phyloP scores from a whole-genome alignment of 2,797 vertebrate genomes.

The Triplophysa yarkandensis region DNA sequence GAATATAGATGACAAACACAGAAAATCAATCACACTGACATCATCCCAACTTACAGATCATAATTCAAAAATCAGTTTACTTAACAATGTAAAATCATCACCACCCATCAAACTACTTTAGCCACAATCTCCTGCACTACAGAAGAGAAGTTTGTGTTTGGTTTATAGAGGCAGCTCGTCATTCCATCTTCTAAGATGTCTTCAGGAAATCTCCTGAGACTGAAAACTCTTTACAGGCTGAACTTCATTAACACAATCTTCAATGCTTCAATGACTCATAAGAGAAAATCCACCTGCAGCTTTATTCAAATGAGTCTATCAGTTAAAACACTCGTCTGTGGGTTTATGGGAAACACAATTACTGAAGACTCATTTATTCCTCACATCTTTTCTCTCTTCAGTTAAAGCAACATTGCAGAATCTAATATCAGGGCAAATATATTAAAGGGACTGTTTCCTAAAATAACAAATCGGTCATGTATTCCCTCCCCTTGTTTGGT shows the following conservation, averaged over 20 bases:
- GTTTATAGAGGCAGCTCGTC: not conserved
- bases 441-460: no score
- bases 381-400: not conserved
- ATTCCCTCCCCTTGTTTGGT: no score
- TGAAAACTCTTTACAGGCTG: not conserved
- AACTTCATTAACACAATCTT: conserved; percentile 21
- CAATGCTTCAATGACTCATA: not conserved
- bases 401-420: no score
- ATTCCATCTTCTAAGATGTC: not conserved
- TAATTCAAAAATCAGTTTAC: not conserved
- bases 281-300: conserved; percentile 11
- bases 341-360: conserved; percentile 27
- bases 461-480: no score
- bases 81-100: no score
- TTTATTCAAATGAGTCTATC: conserved; percentile 23
- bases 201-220: not conserved
- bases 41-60: not conserved
- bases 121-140: not conserved
- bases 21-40: not conserved
- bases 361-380: not conserved
- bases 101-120: no score
- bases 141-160: not conserved
- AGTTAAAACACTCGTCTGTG: conserved; percentile 14
- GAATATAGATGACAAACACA: conserved; percentile 18
- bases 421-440: not conserved